Evolutionary conservation across 2,113 vertebrate genomes (phyloP), one percentile per base, ranked within the genome.

Genomic region (Dasyornis broadbenti): DNA sequence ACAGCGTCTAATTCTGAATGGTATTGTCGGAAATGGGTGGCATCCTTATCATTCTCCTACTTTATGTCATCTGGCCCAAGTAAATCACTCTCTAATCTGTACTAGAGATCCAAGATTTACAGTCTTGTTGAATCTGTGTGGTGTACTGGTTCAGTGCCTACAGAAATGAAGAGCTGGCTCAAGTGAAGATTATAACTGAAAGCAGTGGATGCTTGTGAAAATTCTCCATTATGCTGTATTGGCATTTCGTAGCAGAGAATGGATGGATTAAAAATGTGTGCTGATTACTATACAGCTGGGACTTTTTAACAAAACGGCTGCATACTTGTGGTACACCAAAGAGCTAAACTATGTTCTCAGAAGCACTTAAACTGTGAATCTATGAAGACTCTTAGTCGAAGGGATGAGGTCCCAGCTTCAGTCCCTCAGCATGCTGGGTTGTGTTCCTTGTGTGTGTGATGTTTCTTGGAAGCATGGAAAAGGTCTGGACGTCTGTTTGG

Each of bases 201-300:
- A 37, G 63, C 45, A 77, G 53, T 60, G 37, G 45, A 68, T 44
- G 53, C 63, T 77, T 68, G 61, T 73, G 92, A 82, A 94, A 95
- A 88, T 88, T 77, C 77, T 77, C 61, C 94, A 22, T 90, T 95
- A 65, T 4, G 15, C 63, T 88, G 23, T 72, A 27, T 37, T 94
- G 79, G 54, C 69, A 52, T 92, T 94, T 92, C 82, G 66, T n/a
- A 95, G 70, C 66, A 94, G 70, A 91, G 79, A 88, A 88, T 0
- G 45, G 70, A 60, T 72, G 59, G 82, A 88, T 95, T 96, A 92
- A 96, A 94, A 95, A 93, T 92, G 85, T 92, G 71, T 77, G 70
- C 66, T 92, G 90, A 92, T 94, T 94, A 57, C 90, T 93, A 13
- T 95, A 86, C 94, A 97, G 94, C 95, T 95, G 95, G 90, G 95